These are phyloP conservation scores for Helostoma temminkii DNA, from an alignment of 2,797 vertebrate genomes.

Conservation along the genomic window DNA sequence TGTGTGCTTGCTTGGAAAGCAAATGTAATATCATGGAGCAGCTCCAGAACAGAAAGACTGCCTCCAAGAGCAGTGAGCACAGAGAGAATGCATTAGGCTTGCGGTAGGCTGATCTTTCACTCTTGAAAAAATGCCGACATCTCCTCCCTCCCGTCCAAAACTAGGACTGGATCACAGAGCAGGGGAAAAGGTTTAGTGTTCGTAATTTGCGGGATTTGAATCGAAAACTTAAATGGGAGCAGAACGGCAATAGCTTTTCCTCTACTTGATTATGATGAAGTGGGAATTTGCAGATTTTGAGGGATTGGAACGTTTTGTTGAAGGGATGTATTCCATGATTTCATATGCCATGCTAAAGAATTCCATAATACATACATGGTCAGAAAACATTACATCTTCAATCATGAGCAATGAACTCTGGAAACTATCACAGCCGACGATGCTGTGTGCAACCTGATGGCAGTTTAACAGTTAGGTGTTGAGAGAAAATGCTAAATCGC, in stretches of 20 bases:
- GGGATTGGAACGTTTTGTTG: conserved; percentile 73
- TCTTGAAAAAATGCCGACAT: conserved; percentile 73
- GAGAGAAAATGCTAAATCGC: conserved; percentile 53
- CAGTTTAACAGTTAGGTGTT: conserved; percentile 60
- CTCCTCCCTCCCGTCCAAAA: conserved; percentile 72
- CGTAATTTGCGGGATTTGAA: conserved; percentile 81
- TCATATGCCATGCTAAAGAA: conserved; percentile 70
- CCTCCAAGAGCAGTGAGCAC: conserved; percentile 72
- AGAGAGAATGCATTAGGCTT: conserved; percentile 81
- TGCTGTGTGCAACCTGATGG: conserved; percentile 30
- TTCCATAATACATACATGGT: conserved; percentile 64
- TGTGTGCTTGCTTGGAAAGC: conserved; percentile 75
- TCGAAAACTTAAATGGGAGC: conserved; percentile 75
- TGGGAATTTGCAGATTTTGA: conserved; percentile 78
- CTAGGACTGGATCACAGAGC: conserved; percentile 76
- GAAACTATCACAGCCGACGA: conserved; percentile 47
- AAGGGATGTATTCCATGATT: conserved; percentile 75
- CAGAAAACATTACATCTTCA: conserved; percentile 66
- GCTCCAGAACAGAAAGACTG: conserved; percentile 74
- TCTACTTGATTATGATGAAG: conserved; percentile 80
- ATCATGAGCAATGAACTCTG: conserved; percentile 52
- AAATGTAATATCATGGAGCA: conserved; percentile 74
- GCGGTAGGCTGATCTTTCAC: conserved; percentile 82
- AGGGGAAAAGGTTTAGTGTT: conserved; percentile 79
- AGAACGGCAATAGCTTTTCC: conserved; percentile 70